phyloP scores from a whole-genome alignment of 2,113 vertebrate genomes.

The Abramis brama region DNA sequence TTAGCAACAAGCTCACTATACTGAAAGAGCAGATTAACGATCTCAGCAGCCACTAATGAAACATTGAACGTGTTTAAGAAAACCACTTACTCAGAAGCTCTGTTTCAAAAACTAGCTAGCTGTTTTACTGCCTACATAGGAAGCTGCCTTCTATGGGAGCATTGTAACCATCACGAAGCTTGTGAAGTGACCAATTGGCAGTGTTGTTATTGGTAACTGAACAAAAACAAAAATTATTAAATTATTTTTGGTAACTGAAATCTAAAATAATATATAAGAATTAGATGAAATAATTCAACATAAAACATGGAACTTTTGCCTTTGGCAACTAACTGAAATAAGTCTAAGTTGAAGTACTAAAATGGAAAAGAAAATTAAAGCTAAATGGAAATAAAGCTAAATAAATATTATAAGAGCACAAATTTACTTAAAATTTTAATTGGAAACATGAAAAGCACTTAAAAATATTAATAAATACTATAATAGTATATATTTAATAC shows the following conservation, averaged over 20 bases:
- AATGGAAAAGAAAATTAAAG: background rate
- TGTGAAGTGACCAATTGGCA: background rate
- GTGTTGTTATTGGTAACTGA: background rate
- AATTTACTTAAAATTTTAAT: background rate
- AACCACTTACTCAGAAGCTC: slow-evolving; percentile 11
- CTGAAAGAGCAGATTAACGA: slow-evolving; percentile 28
- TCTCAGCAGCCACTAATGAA: slow-evolving; percentile 41
- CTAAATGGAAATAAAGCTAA: background rate
- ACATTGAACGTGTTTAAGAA: slow-evolving; percentile 7
- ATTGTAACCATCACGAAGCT: background rate
- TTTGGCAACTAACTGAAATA: background rate
- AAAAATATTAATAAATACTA: background rate
- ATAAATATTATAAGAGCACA: background rate
- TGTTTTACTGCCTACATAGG: background rate
- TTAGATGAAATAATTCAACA: background rate
- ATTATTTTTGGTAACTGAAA: background rate
- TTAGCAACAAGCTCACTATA: slow-evolving; percentile 29
- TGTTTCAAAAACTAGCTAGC: background rate
- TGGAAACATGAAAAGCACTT: background rate
- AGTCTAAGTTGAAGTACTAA: background rate
- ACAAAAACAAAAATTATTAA: background rate
- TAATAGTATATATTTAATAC: background rate
- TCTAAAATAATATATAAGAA: background rate
- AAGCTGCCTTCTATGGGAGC: background rate
- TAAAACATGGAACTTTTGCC: background rate